Evolutionary conservation across 2,797 vertebrate genomes (phyloP).

Genomic region (Acanthopagrus latus): DNA sequence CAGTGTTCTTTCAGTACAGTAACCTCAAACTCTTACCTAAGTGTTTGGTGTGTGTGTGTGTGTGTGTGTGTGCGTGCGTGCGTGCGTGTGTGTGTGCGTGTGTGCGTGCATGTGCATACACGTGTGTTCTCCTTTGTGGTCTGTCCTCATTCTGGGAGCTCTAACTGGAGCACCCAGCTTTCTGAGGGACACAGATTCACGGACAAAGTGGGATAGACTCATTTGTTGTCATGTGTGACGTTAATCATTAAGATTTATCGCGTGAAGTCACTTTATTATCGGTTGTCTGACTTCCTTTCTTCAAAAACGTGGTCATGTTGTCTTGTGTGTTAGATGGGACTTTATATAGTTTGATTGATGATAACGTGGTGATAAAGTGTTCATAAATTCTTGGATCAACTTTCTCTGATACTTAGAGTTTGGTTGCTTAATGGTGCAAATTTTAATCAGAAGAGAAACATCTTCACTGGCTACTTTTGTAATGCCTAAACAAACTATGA

Average conservation of each 20-base stretch:
- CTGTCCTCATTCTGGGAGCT: slow-evolving; percentile 71
- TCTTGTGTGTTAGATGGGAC: background rate
- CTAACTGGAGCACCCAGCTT: slow-evolving; percentile 75
- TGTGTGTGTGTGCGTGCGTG: no score
- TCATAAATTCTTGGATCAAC: background rate
- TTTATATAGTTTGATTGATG: background rate
- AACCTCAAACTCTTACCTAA: background rate
- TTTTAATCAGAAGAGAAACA: no score
- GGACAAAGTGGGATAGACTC: slow-evolving; percentile 38
- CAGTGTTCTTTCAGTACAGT: background rate
- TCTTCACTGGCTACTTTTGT: no score
- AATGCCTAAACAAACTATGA: no score
- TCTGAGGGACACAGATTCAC: slow-evolving; percentile 53
- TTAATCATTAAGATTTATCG: background rate
- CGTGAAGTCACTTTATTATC: background rate
- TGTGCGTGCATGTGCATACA: background rate
- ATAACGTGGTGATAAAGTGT: background rate
- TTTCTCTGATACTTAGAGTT: background rate
- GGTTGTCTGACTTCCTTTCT: background rate
- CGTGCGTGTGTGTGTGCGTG: no score
- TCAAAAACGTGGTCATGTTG: background rate
- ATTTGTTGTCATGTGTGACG: slow-evolving; percentile 42
- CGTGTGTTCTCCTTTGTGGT: slow-evolving; percentile 69
- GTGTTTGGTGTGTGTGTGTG: slow-evolving; percentile 23
- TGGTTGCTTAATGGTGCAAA: background rate